Percentiles rank a stretch among this genome's conserved stretches.
These are phyloP conservation scores for Dynastes grantii DNA, from an alignment of 2,888 invertebrate genomes.

Conservation along the genomic window DNA sequence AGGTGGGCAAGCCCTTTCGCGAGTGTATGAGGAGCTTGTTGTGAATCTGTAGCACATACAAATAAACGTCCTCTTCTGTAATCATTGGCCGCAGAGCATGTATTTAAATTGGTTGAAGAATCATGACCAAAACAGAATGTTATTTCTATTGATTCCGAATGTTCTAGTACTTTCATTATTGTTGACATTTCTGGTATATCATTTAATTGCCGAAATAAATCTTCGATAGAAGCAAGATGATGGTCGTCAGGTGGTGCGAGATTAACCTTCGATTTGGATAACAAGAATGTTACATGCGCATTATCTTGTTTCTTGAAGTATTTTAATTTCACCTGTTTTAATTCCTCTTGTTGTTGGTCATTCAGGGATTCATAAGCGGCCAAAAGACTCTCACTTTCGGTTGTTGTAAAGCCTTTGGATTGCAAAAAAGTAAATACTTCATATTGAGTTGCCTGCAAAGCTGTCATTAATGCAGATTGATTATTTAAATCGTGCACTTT, in stretches of 20 bases:
- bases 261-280: neutral
- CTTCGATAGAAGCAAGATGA: neutral
- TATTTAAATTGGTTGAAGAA: neutral
- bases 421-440: neutral
- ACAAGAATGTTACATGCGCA: neutral
- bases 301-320: slow-evolving; percentile 17
- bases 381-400: neutral
- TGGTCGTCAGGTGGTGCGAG: neutral
- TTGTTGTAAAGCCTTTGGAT: neutral
- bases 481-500: neutral
- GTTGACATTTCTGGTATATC: slow-evolving; percentile 4
- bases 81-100: neutral
- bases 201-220: slow-evolving; percentile 6
- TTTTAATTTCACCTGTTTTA: slow-evolving; percentile 8
- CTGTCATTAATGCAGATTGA: slow-evolving; percentile 22
- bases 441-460: neutral
- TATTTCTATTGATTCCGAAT: slow-evolving; percentile 5
- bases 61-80: neutral
- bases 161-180: slow-evolving; percentile 14
- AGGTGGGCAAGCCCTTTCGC: neutral
- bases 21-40: neutral
- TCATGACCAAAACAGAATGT: slow-evolving; percentile 4
- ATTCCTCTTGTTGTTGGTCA: neutral
- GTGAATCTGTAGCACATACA: neutral
- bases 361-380: neutral